These are phyloP conservation scores for Oconnorella tubifera DNA, from an alignment of 2,888 invertebrate species.

Conservation along the genomic window DNA sequence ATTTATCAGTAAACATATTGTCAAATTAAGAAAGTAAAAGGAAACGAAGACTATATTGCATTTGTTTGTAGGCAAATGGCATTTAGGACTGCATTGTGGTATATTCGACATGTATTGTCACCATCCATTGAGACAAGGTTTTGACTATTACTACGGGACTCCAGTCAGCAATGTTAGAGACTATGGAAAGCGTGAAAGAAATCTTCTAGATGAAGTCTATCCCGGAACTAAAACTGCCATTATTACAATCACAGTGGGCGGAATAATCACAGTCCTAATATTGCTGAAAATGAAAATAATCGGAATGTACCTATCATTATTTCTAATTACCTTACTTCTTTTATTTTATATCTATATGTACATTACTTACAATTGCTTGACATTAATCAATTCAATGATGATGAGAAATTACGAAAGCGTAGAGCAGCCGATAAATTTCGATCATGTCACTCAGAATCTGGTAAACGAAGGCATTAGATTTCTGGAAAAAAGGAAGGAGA, in stretches of 20 bases:
- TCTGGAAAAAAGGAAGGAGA: slow-evolving; percentile 35
- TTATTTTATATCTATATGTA: slow-evolving; percentile 13
- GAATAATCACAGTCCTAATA: slow-evolving; percentile 13
- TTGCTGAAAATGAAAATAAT: slow-evolving; percentile 12
- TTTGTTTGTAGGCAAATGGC: slow-evolving; percentile 54
- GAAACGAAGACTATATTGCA: too few species aligned
- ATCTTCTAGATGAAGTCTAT: not conserved
- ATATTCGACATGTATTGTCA: slow-evolving; percentile 46
- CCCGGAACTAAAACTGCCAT: slow-evolving; percentile 14
- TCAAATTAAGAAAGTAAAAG: too few species aligned
- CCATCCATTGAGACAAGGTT: slow-evolving; percentile 56
- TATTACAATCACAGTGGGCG: slow-evolving; percentile 7
- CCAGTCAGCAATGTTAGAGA: slow-evolving; percentile 54
- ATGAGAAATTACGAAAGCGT: slow-evolving; percentile 55
- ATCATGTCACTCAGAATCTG: slow-evolving; percentile 45
- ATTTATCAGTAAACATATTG: not conserved
- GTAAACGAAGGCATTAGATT: slow-evolving; percentile 43
- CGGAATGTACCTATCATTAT: not conserved
- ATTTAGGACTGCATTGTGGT: slow-evolving; percentile 56
- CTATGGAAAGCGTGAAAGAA: slow-evolving; percentile 33
- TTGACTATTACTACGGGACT: slow-evolving; percentile 57
- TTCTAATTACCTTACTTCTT: not conserved
- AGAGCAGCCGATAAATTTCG: slow-evolving; percentile 43
- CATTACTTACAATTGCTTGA: slow-evolving; percentile 18
- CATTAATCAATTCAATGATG: slow-evolving; percentile 47